Conservation (phyloP, 2,888 invertebrate genomes). For the Chaetogeoica ovagalla region DNA sequence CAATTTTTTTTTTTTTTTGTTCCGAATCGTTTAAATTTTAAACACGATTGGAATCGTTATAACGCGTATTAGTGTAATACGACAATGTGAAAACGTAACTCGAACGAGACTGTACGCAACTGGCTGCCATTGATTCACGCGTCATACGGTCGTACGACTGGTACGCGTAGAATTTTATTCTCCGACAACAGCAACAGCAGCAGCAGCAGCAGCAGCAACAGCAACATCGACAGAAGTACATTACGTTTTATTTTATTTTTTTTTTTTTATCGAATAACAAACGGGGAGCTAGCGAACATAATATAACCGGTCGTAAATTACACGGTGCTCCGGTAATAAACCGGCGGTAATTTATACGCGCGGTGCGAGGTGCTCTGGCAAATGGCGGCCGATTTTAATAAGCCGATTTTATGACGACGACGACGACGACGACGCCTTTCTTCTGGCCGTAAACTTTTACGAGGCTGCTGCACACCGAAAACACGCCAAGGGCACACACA, state of each 20-base stretch:
- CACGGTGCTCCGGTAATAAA: no score
- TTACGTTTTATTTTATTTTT: conserved; percentile 40
- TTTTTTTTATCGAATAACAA: conserved; percentile 18
- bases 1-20: no score
- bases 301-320: conserved; percentile 1
- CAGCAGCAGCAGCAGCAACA: neutral
- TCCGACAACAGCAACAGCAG: neutral
- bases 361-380: conserved; percentile 34
- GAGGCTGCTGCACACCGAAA: conserved; percentile 36
- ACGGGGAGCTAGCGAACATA: conserved; percentile 8
- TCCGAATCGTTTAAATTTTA: no score
- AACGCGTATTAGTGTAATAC: no score
- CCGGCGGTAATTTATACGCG: conserved; percentile 42
- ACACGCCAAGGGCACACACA: conserved; percentile 34
- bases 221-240: neutral
- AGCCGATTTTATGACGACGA: conserved; percentile 52
- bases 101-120: no score
- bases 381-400: conserved; percentile 53
- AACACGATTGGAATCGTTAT: no score
- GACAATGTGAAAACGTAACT: no score
- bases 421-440: conserved; percentile 37
- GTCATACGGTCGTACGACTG: neutral
- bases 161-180: neutral
- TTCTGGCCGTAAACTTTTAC: conserved; percentile 50
- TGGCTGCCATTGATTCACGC: neutral